These are phyloP conservation scores for Gobio occitaniae DNA, from an alignment of 2,797 vertebrate species.

Conservation along the genomic window DNA sequence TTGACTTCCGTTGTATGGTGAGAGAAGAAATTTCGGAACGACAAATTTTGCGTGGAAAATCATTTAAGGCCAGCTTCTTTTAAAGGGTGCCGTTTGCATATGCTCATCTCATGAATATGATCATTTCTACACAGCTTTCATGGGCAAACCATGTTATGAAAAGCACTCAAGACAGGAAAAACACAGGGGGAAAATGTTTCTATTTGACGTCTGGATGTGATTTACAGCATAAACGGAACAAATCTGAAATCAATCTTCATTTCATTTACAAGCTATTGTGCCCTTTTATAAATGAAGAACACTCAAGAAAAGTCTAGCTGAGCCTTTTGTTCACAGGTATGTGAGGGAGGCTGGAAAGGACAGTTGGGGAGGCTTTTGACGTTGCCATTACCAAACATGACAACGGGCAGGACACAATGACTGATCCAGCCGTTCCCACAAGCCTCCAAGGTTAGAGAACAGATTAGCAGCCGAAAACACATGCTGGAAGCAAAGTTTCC, in stretches of 20 bases:
- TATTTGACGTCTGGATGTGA: background rate
- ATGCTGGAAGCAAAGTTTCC: constrained; percentile 59
- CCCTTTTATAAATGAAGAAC: background rate
- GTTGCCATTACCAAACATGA: constrained; percentile 34
- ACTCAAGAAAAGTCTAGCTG: background rate
- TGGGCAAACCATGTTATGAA: background rate
- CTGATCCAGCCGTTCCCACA: constrained; percentile 53
- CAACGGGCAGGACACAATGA: constrained; percentile 34
- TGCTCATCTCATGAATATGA: background rate
- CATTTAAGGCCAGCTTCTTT: background rate
- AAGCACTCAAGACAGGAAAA: background rate
- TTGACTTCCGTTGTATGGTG: background rate
- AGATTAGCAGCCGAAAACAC: constrained; percentile 69
- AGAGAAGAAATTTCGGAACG: background rate
- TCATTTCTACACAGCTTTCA: background rate
- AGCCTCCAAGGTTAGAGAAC: constrained; percentile 72
- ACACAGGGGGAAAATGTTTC: background rate
- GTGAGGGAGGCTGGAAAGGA: background rate
- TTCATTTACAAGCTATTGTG: background rate
- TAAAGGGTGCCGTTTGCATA: background rate
- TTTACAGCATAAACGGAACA: background rate
- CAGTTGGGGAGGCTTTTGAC: constrained; percentile 34
- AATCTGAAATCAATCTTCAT: background rate
- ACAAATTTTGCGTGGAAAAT: background rate
- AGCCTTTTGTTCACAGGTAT: background rate